Percentiles rank a stretch among this genome's conserved stretches.
phyloP scores from a whole-genome alignment of 35 echinoderm and acorn worm genomes.

The Antedon bifida region DNA sequence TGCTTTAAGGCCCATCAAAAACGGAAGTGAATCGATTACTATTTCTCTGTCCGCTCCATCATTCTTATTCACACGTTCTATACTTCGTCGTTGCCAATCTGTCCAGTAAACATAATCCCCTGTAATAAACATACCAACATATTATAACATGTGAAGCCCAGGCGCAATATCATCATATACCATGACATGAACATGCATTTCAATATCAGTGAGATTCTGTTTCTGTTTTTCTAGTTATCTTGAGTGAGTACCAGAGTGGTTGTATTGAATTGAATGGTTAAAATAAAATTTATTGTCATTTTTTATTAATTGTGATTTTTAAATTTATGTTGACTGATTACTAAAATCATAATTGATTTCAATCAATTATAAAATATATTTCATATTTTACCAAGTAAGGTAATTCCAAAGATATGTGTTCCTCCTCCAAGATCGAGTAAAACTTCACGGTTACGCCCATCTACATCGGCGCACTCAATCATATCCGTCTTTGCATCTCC shows the following conservation, averaged over 20 bases:
- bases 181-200: too few relatives aligned
- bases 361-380: too few relatives aligned
- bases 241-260: too few relatives aligned
- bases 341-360: too few relatives aligned
- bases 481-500: conserved; percentile 1
- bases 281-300: too few relatives aligned
- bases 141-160: too few relatives aligned
- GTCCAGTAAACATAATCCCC: conserved; percentile 87
- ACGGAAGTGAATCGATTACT: conserved; percentile 35
- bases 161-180: too few relatives aligned
- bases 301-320: too few relatives aligned
- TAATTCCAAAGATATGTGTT: conserved; percentile 83
- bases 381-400: conserved; percentile 46
- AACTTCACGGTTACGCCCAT: conserved; percentile 13
- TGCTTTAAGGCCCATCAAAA: conserved; percentile 73
- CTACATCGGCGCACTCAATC: conserved; percentile 21
- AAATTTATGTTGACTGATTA: too few relatives aligned
- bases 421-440: conserved; percentile 19
- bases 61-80: conserved; percentile 63
- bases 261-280: too few relatives aligned
- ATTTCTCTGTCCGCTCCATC: conserved; percentile 34
- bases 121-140: conserved; percentile 1
- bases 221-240: too few relatives aligned
- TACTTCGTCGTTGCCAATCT: conserved; percentile 66
- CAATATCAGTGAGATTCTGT: too few relatives aligned